Base-by-base conservation (phyloP, 1,140 invertebrate genomes). In the Ceratosolen solmsi region DNA sequence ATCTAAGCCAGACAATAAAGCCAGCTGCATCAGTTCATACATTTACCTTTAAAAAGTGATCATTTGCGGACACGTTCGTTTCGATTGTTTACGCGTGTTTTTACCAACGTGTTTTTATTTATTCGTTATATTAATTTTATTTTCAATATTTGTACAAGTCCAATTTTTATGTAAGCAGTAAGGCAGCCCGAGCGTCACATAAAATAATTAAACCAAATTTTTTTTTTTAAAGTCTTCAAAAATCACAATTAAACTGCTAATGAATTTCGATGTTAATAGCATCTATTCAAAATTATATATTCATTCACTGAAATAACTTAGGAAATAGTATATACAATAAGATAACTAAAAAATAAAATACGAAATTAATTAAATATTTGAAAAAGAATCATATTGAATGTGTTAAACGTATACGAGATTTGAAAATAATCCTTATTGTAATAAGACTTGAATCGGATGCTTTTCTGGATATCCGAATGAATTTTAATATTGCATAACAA, bases 151-250 rank as follows among this genome's bases (percentile, higher is more conserved):
- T 75, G 58, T 58, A 60, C 38, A 36, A 41, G 17, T 60, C 8
- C 22, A 58, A 41, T 33, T 60, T 15, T 17, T 38, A 75, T 25
- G 54, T 38, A 20, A 41, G 54, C 60, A 60, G 41, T 75, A 75
- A 75, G 73, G 54, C 56, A 75, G 73, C 25, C 33, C 73, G 54
- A 75, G 73, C 36, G 56, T 58, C 72, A 74, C 25, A 11, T 74
- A 54, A 58, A 9, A 4, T 58, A 25, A 15, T 58, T n/a, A n/a
- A n/a, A n/a, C 72, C 11, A 58, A 56, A 56, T 56, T 74, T 38
- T 4, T n/a, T n/a, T 1, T n/a, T 58, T 36, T 1, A 54, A 74
- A 8, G 22, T 68, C n/a, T 38, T 36, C 0, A 4, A 0, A 68
- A 38, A 38, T n/a, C 63, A 22, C 3, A 15, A 65, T 8, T 3